Base-by-base conservation (phyloP, 1,140 invertebrate genomes). In the Pseudobourletiella spinata region DNA sequence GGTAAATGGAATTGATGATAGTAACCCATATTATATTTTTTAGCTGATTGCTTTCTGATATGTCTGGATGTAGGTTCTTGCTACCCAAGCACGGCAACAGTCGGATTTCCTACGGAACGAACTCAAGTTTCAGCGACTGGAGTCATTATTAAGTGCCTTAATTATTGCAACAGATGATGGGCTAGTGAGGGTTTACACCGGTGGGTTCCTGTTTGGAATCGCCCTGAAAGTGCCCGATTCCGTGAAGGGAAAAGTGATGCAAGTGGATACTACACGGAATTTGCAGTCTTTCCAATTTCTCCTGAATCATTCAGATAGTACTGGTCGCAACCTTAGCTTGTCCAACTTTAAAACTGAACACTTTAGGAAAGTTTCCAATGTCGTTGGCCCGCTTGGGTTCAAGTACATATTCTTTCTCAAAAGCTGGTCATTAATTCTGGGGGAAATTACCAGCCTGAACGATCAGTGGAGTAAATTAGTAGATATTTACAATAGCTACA, bases 361-460 rank as follows among this genome's bases (percentile, higher is more conserved):
- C 15, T 28, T 66, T 24, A 48, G 51, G 2, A 32, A 44, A 42
- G 24, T 67, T 14, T 51, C 65, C 0, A 42, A 57, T 0, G 39
- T 64, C 22, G 29, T 67, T 2, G 61, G 65, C 20, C 61, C 61
- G 16, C 25, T 67, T 4, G 65, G 65, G 2, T 64, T 67, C 26
- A 63, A 64, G 29, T 67, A 63, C 26, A 43, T 57, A 20, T 60
- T 67, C 24, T 61, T 67, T n/a, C 2, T 61, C 0, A 67, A 64
- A 46, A 67, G 61, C 29, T 67, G 65, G 65, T 62, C 65, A 22
- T 14, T 64, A 2, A 58, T 67, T 35, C 61, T 60, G 48, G 43
- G 57, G 3, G 65, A 67, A 44, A 20, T 67, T 2, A 29, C 1
- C 1, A 61, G 58, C 54, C 30, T 67, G 28, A 67, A 61, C 28